A percentile compares a stretch with the other conserved stretches of the same genome.
Evolutionary conservation across 2,113 vertebrate genomes (phyloP).

Genomic region (Heloderma charlesbogerti): DNA sequence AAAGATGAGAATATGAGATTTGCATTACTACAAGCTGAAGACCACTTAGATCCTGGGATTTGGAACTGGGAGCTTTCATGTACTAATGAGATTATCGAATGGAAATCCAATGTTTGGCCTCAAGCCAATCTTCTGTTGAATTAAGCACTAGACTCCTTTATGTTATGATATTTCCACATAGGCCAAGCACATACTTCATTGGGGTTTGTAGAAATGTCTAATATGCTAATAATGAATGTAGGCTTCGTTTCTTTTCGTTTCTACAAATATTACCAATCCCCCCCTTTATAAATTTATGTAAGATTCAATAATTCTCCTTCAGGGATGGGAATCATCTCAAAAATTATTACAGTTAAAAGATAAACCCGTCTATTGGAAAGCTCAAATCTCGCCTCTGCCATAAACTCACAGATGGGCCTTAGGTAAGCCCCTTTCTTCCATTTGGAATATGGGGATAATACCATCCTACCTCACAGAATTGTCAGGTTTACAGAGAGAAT

Average conservation of each 20-base stretch:
- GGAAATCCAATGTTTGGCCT: neutral
- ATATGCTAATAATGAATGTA: neutral
- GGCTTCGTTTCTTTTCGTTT: neutral
- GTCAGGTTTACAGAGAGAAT: neutral
- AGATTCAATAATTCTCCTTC: neutral
- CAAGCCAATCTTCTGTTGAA: slow-evolving; percentile 3
- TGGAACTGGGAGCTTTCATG: neutral
- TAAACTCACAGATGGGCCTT: neutral
- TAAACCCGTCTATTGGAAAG: neutral
- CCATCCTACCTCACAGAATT: neutral
- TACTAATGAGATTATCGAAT: neutral
- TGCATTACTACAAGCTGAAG: neutral
- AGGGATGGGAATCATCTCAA: neutral
- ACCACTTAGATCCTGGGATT: neutral
- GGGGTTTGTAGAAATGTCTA: neutral
- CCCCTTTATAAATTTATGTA: neutral
- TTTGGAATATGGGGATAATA: neutral
- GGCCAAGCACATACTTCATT: neutral
- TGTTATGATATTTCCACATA: neutral
- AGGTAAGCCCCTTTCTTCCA: neutral
- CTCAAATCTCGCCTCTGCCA: neutral
- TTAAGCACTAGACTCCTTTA: neutral
- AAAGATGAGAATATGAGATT: neutral
- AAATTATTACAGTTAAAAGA: neutral
- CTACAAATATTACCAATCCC: neutral